phyloP scores from a whole-genome alignment of 1,140 invertebrate genomes.

The Cydia amplana region DNA sequence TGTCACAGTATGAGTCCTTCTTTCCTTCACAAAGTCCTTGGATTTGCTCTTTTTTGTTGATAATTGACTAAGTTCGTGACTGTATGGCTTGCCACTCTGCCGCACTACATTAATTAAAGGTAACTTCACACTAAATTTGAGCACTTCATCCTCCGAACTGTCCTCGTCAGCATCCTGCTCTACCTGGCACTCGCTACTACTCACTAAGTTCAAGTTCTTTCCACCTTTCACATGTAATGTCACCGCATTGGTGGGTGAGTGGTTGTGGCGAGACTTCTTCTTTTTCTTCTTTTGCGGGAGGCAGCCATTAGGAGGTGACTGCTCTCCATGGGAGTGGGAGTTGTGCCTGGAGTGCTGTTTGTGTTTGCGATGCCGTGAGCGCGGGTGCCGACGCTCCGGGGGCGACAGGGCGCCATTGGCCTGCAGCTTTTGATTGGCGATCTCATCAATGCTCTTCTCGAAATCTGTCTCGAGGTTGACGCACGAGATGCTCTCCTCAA shows the following conservation, averaged over 20 bases:
- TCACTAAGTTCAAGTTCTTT: constrained; percentile 77
- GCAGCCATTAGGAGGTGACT: constrained; percentile 63
- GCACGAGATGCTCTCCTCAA: constrained; percentile 55
- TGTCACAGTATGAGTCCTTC: constrained; percentile 68
- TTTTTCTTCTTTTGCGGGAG: constrained; percentile 64
- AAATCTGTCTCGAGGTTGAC: constrained; percentile 78
- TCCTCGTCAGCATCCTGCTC: constrained; percentile 56
- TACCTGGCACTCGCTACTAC: constrained; percentile 72
- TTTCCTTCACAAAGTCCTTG: constrained; percentile 65
- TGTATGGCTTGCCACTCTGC: constrained; percentile 77
- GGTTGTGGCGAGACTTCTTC: constrained; percentile 63
- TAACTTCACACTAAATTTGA: constrained; percentile 73
- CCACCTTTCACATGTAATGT: constrained; percentile 71
- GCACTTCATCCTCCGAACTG: constrained; percentile 75
- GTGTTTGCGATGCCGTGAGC: constrained; percentile 66
- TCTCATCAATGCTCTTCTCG: constrained; percentile 77
- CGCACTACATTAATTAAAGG: constrained; percentile 64
- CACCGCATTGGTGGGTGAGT: constrained; percentile 59
- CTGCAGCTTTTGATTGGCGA: constrained; percentile 64
- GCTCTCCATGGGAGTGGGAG: constrained; percentile 42
- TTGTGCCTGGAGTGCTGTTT: constrained; percentile 68
- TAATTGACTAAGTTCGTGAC: constrained; percentile 80
- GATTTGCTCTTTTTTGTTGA: constrained; percentile 71
- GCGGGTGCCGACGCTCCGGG: constrained; percentile 55
- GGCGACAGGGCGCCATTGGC: constrained; percentile 58